These are phyloP conservation scores for Stenopsyche tienmushanensis DNA, from an alignment of 1,140 invertebrate genomes.

Conservation along the genomic window DNA sequence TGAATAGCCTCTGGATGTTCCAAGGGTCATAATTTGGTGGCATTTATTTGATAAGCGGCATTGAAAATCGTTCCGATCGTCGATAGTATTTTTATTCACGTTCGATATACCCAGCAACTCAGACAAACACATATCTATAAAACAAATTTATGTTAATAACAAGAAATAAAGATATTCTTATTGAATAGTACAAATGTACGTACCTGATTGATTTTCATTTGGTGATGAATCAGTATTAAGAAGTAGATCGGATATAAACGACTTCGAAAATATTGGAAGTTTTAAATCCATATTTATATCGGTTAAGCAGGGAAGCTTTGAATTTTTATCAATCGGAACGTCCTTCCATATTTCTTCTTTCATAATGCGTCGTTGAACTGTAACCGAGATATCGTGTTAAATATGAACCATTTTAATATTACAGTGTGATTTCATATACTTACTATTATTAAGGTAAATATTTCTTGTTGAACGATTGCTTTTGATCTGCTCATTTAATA, in stretches of 20 bases:
- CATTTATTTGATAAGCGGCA: slow-evolving; percentile 17
- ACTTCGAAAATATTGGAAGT: neutral
- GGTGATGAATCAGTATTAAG: slow-evolving; percentile 5
- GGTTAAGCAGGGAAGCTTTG: neutral
- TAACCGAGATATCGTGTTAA: too few relatives aligned
- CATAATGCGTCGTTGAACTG: slow-evolving; percentile 4
- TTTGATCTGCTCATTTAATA: neutral
- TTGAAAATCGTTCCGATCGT: neutral
- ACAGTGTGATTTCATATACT: neutral
- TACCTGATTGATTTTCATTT: slow-evolving; percentile 33
- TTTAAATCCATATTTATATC: neutral
- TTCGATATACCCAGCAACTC: slow-evolving; percentile 20
- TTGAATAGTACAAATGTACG: neutral
- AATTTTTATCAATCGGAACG: neutral
- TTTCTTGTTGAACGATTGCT: neutral
- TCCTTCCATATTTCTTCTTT: slow-evolving; percentile 8
- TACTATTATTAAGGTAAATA: slow-evolving; percentile 6
- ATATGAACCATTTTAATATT: neutral
- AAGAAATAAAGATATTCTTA: neutral
- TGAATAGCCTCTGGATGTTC: slow-evolving; percentile 22
- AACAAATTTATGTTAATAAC: neutral
- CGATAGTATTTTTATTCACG: neutral
- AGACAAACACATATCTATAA: slow-evolving; percentile 32
- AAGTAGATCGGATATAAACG: neutral
- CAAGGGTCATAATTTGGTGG: slow-evolving; percentile 10